Conservation (phyloP, 2,113 vertebrate species). For the zebrafish (Danio rerio) region GRCz12tu NC_133192.1:34362001-34362500, state of each 20-base stretch:
- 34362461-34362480: conserved; percentile 3
- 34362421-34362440: not conserved
- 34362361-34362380: conserved; percentile 6
- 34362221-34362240: conserved; percentile 6
- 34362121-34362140: not conserved
- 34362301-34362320: not conserved
- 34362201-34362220: conserved; percentile 36
- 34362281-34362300: conserved; percentile 7
- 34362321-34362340: conserved; percentile 26
- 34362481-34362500: not conserved
- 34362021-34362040: too few species aligned
- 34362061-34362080: too few species aligned
- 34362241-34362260: conserved; percentile 32
- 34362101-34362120: not conserved
- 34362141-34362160: not conserved
- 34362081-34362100: too few species aligned
- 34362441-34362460: not conserved
- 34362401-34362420: not conserved
- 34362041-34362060: too few species aligned
- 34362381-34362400: not conserved
- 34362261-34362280: conserved; percentile 18
- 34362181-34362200: conserved; percentile 41
- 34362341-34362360: not conserved
- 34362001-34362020: too few species aligned
- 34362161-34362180: conserved; percentile 46